Evolutionary conservation across 2,113 vertebrate species (phyloP).

Genomic region (Calidris pugnax): DNA sequence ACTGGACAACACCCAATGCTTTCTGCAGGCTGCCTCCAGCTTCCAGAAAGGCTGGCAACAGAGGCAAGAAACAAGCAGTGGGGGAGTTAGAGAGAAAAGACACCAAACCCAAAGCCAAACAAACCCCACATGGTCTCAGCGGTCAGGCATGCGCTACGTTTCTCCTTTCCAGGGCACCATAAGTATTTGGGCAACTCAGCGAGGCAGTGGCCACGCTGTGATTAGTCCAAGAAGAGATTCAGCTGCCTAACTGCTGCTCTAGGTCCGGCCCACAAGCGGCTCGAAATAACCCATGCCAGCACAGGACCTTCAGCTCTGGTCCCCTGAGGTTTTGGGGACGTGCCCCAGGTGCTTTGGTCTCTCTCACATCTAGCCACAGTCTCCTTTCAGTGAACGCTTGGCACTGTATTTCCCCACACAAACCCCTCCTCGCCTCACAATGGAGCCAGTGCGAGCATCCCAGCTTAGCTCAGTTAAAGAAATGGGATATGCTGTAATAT

Average conservation of each 20-base stretch:
- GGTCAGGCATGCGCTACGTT: not conserved
- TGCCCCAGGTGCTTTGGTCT: not conserved
- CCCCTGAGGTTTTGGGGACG: fast-evolving
- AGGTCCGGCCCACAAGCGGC: not conserved
- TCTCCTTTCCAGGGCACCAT: not conserved
- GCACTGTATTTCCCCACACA: not conserved
- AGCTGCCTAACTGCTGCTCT: not conserved
- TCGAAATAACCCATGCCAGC: not conserved
- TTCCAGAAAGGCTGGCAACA: not conserved
- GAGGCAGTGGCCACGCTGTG: fast-evolving
- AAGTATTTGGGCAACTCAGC: not conserved
- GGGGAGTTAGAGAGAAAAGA: not conserved
- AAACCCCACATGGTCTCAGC: fast-evolving
- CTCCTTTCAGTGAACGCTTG: not conserved
- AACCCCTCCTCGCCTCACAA: not conserved
- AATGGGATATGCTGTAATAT: not conserved
- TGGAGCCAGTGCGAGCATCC: not conserved
- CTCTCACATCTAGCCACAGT: not conserved
- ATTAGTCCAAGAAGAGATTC: not conserved
- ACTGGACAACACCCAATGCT: not conserved
- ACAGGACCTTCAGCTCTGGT: not conserved
- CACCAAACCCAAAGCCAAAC: not conserved
- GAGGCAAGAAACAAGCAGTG: not conserved
- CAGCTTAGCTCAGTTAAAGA: not conserved
- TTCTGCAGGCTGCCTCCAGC: not conserved